A percentile compares a stretch with the other conserved stretches of the same genome.
These are phyloP conservation scores for Alosa sapidissima DNA, from an alignment of 2,797 vertebrate species.

Conservation along the genomic window DNA sequence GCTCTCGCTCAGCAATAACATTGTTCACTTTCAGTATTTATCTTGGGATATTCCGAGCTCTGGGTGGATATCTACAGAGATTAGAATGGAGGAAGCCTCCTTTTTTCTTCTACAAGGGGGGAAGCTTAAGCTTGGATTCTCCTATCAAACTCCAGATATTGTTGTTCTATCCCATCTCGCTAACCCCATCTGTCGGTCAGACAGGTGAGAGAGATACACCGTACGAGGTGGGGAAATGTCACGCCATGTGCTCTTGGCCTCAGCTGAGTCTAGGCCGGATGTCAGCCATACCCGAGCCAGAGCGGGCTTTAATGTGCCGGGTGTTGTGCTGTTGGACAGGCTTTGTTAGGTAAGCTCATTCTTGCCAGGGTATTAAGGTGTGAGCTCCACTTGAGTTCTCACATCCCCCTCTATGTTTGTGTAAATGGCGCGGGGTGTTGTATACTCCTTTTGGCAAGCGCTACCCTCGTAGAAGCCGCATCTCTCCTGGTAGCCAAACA, in stretches of 20 bases:
- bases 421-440: constrained; percentile 13
- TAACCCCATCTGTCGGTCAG: constrained; percentile 47
- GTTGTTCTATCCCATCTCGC: constrained; percentile 52
- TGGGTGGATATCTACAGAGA: constrained; percentile 75
- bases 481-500: not conserved
- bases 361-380: constrained; percentile 5
- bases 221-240: no score
- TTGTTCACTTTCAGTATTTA: constrained; percentile 82
- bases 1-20: constrained; percentile 77
- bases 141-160: constrained; percentile 67
- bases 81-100: constrained; percentile 73
- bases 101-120: constrained; percentile 65
- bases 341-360: not conserved
- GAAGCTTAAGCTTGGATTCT: constrained; percentile 69
- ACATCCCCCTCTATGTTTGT: constrained; percentile 30
- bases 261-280: not conserved
- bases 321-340: not conserved
- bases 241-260: no score
- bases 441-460: not conserved
- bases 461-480: not conserved
- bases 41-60: constrained; percentile 80
- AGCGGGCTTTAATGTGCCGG: not conserved
- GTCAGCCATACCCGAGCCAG: not conserved
- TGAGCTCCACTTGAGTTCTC: constrained; percentile 6
- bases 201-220: constrained; percentile 63